phyloP scores from a whole-genome alignment of 2,888 invertebrate species.

The Parnassius smintheus region DNA sequence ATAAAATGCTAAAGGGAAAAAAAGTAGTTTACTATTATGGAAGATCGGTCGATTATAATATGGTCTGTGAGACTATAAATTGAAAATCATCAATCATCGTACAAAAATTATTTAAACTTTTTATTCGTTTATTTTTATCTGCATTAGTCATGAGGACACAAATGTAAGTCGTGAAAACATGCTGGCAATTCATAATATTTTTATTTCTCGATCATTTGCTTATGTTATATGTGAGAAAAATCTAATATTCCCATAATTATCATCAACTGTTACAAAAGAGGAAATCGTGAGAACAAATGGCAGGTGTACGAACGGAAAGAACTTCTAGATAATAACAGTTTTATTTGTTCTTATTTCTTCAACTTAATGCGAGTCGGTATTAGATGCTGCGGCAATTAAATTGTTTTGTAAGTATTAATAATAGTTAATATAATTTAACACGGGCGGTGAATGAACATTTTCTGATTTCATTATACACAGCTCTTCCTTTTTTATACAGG shows the following conservation, averaged over 20 bases:
- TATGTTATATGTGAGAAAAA: constrained; percentile 43
- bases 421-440: too few species aligned
- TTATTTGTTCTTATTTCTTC: constrained; percentile 35
- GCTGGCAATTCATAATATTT: constrained; percentile 29
- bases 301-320: constrained; percentile 56
- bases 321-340: constrained; percentile 44
- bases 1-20: too few species aligned
- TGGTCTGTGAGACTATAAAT: too few species aligned
- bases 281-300: constrained; percentile 62
- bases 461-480: too few species aligned
- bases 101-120: too few species aligned
- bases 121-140: too few species aligned
- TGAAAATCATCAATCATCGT: too few species aligned
- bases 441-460: too few species aligned
- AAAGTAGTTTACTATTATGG: too few species aligned
- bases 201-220: constrained; percentile 33
- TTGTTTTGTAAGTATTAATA: not conserved
- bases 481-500: too few species aligned
- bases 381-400: constrained; percentile 11
- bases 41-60: too few species aligned
- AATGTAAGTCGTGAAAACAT: constrained; percentile 19
- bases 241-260: constrained; percentile 60
- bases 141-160: not conserved
- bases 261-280: constrained; percentile 46
- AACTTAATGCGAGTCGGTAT: constrained; percentile 25